Conservation (phyloP, 64 coral and sea anemone genomes). For the Actinia tenebrosa region DNA sequence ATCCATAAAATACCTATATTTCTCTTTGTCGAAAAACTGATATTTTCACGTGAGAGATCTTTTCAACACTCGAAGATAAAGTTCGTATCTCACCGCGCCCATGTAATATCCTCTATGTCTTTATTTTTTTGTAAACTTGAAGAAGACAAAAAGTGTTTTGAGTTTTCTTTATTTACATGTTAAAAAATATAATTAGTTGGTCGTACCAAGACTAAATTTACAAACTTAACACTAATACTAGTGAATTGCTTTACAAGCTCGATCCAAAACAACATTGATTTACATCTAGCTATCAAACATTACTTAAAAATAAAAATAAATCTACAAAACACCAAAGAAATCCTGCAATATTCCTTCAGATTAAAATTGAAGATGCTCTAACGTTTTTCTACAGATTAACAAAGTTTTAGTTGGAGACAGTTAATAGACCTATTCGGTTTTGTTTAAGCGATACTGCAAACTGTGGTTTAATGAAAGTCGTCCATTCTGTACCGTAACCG, state of each 20-base stretch:
- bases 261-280: slow-evolving; percentile 5
- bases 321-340: not conserved
- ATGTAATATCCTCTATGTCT: not conserved
- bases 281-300: not conserved
- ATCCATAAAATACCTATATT: too few relatives aligned
- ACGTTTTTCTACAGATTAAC: too few relatives aligned
- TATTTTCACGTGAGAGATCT: too few relatives aligned
- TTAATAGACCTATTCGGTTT: too few relatives aligned
- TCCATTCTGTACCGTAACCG: too few relatives aligned
- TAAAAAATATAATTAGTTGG: slow-evolving; percentile 28
- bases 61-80: too few relatives aligned
- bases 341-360: not conserved
- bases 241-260: slow-evolving; percentile 15
- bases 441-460: too few relatives aligned
- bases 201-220: slow-evolving; percentile 21
- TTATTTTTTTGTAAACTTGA: not conserved
- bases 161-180: slow-evolving; percentile 18
- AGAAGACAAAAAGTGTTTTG: not conserved
- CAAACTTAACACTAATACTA: slow-evolving; percentile 14
- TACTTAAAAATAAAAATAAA: not conserved
- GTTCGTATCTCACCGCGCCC: too few relatives aligned
- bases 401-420: too few relatives aligned
- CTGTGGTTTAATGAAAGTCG: too few relatives aligned
- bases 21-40: too few relatives aligned
- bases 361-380: not conserved